phyloP scores from a whole-genome alignment of 2,888 invertebrate genomes.

The Idaea aversata region DNA sequence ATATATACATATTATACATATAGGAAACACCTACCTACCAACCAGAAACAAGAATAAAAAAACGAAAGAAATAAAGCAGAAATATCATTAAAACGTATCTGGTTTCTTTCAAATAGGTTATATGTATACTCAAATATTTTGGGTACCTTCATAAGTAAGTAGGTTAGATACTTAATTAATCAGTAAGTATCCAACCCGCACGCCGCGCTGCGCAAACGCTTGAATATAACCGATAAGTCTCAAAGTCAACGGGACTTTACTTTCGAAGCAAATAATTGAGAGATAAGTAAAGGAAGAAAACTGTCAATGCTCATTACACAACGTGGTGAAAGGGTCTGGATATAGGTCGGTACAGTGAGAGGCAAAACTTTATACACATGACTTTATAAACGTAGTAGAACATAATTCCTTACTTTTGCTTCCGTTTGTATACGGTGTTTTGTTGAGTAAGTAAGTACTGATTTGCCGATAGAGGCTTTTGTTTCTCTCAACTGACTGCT shows the following conservation, averaged over 20 bases:
- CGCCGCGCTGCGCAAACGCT: background rate
- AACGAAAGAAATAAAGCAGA: too few species aligned
- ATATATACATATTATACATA: too few species aligned
- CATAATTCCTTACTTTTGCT: too few species aligned
- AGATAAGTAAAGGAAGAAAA: slow-evolving; percentile 10
- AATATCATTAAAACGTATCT: too few species aligned
- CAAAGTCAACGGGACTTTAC: slow-evolving; percentile 7
- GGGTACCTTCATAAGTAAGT: background rate
- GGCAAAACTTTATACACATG: too few species aligned
- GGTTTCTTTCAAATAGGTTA: too few species aligned
- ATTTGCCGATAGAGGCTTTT: too few species aligned
- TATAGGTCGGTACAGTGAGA: slow-evolving; percentile 21
- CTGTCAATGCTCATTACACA: slow-evolving; percentile 7
- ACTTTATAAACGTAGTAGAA: background rate
- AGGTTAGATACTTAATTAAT: background rate
- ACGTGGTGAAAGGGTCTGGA: slow-evolving; percentile 23
- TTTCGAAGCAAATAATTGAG: slow-evolving; percentile 8
- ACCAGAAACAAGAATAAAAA: too few species aligned
- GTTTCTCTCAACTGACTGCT: background rate
- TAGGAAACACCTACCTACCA: too few species aligned
- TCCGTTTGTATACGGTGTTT: too few species aligned
- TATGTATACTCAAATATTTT: background rate
- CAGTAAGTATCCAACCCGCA: background rate
- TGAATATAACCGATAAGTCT: background rate
- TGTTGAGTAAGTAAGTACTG: too few species aligned